Evolutionary conservation across 92 coral and sea anemone species (phyloP).

Genomic region (Muricea muricata): DNA sequence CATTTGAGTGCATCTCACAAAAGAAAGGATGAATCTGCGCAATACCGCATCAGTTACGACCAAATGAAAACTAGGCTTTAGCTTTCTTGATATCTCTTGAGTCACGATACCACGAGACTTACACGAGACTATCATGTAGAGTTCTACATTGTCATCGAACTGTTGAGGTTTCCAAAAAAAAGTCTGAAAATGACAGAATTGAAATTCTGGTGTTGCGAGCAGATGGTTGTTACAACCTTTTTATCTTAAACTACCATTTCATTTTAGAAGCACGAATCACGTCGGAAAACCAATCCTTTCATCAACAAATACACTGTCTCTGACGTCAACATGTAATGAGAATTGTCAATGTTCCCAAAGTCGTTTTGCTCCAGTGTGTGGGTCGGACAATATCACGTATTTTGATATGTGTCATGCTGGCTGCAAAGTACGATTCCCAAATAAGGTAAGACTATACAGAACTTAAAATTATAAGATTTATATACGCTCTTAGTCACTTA

Average conservation of each 20-base stretch:
- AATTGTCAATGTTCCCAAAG: slow-evolving; percentile 2
- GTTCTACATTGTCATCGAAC: too few species aligned
- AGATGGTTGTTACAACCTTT: too few species aligned
- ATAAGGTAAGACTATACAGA: neutral
- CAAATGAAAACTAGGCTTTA: too few species aligned
- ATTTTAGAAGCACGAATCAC: neutral
- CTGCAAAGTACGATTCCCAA: slow-evolving; percentile 11
- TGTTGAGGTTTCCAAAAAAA: neutral
- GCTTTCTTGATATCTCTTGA: too few species aligned
- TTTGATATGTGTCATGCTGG: slow-evolving; percentile 30
- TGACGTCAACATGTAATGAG: slow-evolving; percentile 9
- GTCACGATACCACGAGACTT: too few species aligned
- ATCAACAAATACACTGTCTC: neutral
- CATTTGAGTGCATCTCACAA: too few species aligned
- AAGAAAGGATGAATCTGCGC: too few species aligned
- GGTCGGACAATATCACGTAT: slow-evolving; percentile 19
- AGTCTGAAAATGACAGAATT: slow-evolving; percentile 32
- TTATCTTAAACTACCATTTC: neutral
- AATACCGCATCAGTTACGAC: too few species aligned
- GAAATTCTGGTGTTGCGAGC: too few species aligned
- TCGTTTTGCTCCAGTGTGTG: slow-evolving; percentile 21
- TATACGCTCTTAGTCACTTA: too few species aligned
- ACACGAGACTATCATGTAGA: too few species aligned
- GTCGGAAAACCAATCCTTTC: neutral
- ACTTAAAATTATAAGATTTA: too few species aligned